phyloP scores from a whole-genome alignment of 2,888 invertebrate species.

The Pedicia rivosa region DNA sequence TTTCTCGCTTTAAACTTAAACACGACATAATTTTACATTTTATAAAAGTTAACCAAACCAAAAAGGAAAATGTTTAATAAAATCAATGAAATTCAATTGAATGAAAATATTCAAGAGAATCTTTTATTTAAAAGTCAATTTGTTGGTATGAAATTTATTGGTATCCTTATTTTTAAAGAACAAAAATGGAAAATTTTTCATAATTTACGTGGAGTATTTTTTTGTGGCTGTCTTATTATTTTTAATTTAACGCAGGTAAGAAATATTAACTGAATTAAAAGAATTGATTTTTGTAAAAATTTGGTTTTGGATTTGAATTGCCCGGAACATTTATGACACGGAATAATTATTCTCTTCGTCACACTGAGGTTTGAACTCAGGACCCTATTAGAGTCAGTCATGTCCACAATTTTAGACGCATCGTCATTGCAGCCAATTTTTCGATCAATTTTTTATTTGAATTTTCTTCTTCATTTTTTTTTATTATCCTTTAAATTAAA shows the following conservation, averaged over 20 bases:
- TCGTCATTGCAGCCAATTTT: background rate
- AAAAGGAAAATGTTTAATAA: conserved; percentile 1
- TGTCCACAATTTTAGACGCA: background rate
- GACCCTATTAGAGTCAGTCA: no score
- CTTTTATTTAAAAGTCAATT: conserved; percentile 1
- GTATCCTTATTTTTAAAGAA: conserved; percentile 5
- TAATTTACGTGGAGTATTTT: conserved; percentile 5
- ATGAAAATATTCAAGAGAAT: conserved; percentile 5
- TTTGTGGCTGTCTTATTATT: conserved; percentile 3
- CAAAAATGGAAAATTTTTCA: conserved; percentile 3
- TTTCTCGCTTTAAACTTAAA: no score
- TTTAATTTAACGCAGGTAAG: conserved; percentile 9
- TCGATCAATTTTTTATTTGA: background rate
- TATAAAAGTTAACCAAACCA: no score
- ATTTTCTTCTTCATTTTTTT: background rate
- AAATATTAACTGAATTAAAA: background rate
- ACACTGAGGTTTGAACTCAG: no score
- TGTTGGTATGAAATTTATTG: conserved; percentile 5
- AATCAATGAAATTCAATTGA: conserved; percentile 1
- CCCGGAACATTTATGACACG: background rate
- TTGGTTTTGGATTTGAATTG: background rate
- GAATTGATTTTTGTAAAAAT: background rate
- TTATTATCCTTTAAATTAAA: background rate
- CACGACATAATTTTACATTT: no score
- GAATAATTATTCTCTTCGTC: no score